Evolutionary conservation across 2,888 invertebrate species (phyloP).

Genomic region (Esperia sulphurella): DNA sequence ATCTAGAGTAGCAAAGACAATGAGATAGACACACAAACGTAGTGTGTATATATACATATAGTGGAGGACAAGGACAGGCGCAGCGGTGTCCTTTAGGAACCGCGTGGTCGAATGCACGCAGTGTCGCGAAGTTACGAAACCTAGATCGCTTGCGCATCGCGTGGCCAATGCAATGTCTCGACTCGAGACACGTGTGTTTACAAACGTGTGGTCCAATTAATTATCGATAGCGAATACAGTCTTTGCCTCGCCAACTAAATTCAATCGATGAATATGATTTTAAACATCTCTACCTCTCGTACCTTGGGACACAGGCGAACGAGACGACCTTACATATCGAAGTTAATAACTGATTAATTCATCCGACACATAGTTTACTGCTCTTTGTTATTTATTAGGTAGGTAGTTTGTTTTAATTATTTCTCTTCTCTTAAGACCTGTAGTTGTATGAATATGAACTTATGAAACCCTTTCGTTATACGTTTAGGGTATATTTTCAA

Average conservation of each 20-base stretch:
- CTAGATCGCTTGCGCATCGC: slow-evolving; percentile 5
- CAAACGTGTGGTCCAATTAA: background rate
- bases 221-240: background rate
- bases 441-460: no score
- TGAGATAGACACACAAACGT: no score
- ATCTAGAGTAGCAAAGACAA: no score
- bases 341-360: slow-evolving; percentile 33
- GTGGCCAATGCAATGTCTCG: background rate
- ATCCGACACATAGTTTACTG: slow-evolving; percentile 17
- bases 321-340: slow-evolving; percentile 29
- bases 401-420: no score
- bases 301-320: background rate
- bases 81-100: background rate
- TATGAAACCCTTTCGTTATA: no score
- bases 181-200: slow-evolving; percentile 5
- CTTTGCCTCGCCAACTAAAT: no score
- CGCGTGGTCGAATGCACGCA: background rate
- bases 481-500: no score
- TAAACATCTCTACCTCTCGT: background rate
- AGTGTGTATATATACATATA: no score
- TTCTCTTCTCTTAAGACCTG: no score
- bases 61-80: no score
- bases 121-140: slow-evolving; percentile 8
- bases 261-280: no score
- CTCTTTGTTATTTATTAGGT: slow-evolving; percentile 14